Base-by-base conservation (phyloP, 2,888 invertebrate species). In the Synanthedon andrenaeformis region DNA sequence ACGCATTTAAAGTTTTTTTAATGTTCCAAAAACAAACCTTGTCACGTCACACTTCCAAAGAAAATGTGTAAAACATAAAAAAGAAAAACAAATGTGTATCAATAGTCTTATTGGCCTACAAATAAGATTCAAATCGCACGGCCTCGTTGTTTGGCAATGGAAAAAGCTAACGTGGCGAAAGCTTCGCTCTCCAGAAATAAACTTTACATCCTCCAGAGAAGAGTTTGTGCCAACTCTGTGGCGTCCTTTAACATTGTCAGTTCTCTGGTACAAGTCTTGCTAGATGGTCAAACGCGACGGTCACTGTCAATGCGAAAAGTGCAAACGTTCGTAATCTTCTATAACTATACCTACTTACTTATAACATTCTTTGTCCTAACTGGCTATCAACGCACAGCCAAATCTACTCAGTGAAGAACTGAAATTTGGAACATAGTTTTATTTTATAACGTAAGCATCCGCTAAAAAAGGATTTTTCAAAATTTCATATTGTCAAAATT, bases 161-260 rank as follows among this genome's bases (percentile, higher is more conserved):
- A 68, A 67, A 72, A 62, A 69, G 62, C 62, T 65, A 64, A 64
- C 60, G 63, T 72, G 70, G 74, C 68, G 74, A 79, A 79, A 76
- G 76, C 77, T 67, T 59, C 63, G 65, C 66, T 60, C 77, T 49
- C 86, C 86, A 86, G 85, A 86, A 86, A 86, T 86, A 86, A 82
- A 82, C 82, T 67, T 83, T 79, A 79, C 81, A 79, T 69, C 65
- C 70, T 86, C 86, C 85, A 86, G 83, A 67, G 64, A 60, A 58
- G 60, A 61, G 59, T 59, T 59, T 62, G 75, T 85, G 86, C 86
- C 85, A 86, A 85, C 65, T 70, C 71, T 75, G 64, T 63, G 60
- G 68, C 70, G 66, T 69, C 70, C 69, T 72, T 13, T 49, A 70
- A 67, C 69, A 64, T 58, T 59, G 60, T 67, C 79, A 85, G 86